Evolutionary conservation across 2,888 invertebrate species (phyloP).

Genomic region (Orgyia antiqua): DNA sequence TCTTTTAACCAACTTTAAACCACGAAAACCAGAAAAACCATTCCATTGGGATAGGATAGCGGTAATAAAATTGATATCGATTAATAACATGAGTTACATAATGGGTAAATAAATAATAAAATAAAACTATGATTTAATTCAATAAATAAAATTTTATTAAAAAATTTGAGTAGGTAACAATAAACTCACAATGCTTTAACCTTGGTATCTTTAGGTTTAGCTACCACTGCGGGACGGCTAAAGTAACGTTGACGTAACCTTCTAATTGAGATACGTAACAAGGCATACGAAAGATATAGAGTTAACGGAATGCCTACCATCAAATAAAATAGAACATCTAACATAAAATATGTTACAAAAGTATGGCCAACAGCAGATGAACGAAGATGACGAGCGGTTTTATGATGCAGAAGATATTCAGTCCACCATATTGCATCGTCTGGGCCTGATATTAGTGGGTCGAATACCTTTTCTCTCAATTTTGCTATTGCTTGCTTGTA

Average conservation of each 20-base stretch:
- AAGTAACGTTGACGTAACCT: slow-evolving; percentile 35
- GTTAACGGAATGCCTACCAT: slow-evolving; percentile 18
- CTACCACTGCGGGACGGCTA: slow-evolving; percentile 10
- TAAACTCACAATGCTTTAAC: slow-evolving; percentile 55
- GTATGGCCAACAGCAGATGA: slow-evolving; percentile 56
- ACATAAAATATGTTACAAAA: slow-evolving; percentile 52
- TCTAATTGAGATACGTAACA: slow-evolving; percentile 31
- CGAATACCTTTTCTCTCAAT: slow-evolving; percentile 40
- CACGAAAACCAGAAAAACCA: no score
- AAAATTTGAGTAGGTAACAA: no score
- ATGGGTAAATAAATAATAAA: no score
- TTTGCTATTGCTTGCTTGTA: slow-evolving; percentile 48
- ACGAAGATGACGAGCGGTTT: slow-evolving; percentile 60
- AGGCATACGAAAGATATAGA: slow-evolving; percentile 28
- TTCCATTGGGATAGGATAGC: no score
- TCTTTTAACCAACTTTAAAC: no score
- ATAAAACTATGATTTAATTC: no score
- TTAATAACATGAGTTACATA: no score
- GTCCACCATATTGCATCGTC: slow-evolving; percentile 75
- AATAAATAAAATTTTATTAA: no score
- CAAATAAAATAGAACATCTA: slow-evolving; percentile 46
- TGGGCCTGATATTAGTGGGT: slow-evolving; percentile 56
- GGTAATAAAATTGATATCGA: no score
- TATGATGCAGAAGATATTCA: slow-evolving; percentile 69
- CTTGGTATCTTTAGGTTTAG: slow-evolving; percentile 38